Base-by-base conservation (phyloP, 1,140 invertebrate genomes). In the Anthonomus grandis region DNA sequence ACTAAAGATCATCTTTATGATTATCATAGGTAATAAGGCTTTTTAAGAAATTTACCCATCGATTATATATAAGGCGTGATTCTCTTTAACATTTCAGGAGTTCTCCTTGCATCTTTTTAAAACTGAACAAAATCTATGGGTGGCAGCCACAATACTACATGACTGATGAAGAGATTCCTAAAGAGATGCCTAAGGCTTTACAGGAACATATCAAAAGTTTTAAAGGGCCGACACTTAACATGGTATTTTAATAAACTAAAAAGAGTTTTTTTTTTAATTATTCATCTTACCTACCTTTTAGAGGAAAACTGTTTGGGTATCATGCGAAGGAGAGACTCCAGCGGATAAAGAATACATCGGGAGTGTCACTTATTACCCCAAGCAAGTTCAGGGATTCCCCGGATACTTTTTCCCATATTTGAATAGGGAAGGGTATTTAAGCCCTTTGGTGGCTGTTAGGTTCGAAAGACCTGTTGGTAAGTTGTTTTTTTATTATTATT, bases 261-360 rank as follows among this genome's bases (percentile, higher is more conserved):
- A 31, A 31, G n/a, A 8, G 27, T 31, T 31, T 31, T 31, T n/a
- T n/a, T n/a, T n/a, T n/a, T n/a, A n/a, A n/a, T n/a, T n/a, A n/a
- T n/a, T n/a, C n/a, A n/a, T n/a, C n/a, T n/a, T n/a, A n/a, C n/a
- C n/a, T n/a, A n/a, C n/a, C 42, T 70, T 76, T 1, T 59, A 87
- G 78, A 76, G 85, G 5, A 86, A 89, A 58, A 91, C 86, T 45
- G 81, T 95, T 50, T 94, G 90, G 89, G 81, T 95, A 3, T 87
- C 88, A 1, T 95, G 92, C 67, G 84, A 90, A 66, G 90, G 91
- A 47, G 91, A 95, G 79, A 93, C 90, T 71, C 88, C 91, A 3
- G 87, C 90, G 9, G 92, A 95, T 73, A 79, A 84, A 57, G 92
- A 95, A 74, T 90, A 93, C 68, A 85, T 95, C 65, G 92, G 92